Evolutionary conservation across 2,113 vertebrate species (phyloP).

Genomic region (Muscicapa adusta): DNA sequence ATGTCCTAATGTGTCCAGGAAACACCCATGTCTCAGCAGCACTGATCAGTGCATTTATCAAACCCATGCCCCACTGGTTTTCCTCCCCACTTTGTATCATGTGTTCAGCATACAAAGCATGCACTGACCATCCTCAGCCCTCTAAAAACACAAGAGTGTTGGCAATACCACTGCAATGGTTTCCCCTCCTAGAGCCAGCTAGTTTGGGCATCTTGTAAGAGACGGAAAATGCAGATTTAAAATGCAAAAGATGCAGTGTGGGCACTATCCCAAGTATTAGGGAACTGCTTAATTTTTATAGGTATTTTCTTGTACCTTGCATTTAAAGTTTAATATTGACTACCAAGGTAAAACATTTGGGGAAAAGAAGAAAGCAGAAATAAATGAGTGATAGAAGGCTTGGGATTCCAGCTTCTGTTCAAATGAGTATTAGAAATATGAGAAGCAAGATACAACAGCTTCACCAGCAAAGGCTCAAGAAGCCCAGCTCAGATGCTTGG

Average conservation of each 20-base stretch:
- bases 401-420: background rate
- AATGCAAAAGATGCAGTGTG: background rate
- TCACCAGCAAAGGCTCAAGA: background rate
- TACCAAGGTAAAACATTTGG: background rate
- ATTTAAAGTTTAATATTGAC: background rate
- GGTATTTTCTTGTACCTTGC: background rate
- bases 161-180: background rate
- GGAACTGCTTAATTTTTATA: background rate
- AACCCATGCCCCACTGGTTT: background rate
- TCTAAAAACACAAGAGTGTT: background rate
- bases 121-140: background rate
- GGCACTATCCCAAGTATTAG: background rate
- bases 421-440: background rate
- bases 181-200: background rate
- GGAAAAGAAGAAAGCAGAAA: background rate
- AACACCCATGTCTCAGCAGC: background rate
- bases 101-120: background rate
- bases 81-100: background rate
- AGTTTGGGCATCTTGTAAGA: background rate
- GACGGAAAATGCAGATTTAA: background rate
- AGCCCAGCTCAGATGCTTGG: background rate
- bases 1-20: background rate
- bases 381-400: background rate
- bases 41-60: background rate
- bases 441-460: background rate